Conservation (phyloP, 1,140 invertebrate genomes). For the Zophobas morio region DNA sequence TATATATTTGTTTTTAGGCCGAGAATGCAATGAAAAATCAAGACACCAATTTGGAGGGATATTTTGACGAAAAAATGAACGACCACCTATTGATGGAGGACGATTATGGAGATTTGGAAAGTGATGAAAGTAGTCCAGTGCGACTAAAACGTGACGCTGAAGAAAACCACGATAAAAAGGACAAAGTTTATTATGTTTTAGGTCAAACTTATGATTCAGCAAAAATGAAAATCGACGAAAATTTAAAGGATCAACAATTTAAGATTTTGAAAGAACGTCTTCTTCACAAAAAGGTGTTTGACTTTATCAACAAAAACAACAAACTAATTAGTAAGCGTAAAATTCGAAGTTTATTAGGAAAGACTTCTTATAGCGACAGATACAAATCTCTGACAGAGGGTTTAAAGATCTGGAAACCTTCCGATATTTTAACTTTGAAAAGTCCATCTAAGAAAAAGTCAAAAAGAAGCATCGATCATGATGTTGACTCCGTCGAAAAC, state of each 20-base stretch:
- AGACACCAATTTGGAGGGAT: not conserved
- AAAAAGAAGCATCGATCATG: constrained; percentile 19
- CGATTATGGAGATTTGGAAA: constrained; percentile 42
- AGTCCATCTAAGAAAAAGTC: constrained; percentile 24
- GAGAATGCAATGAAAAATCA: not conserved
- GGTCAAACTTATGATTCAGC: constrained; percentile 4
- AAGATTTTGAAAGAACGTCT: constrained; percentile 25
- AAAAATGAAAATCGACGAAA: constrained; percentile 20
- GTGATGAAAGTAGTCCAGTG: constrained; percentile 16
- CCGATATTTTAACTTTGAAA: constrained; percentile 50
- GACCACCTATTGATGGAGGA: constrained; percentile 20
- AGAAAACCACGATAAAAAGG: not conserved
- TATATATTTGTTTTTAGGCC: not conserved
- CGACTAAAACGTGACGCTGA: constrained; percentile 7
- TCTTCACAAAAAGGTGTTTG: not conserved
- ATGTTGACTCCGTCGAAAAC: constrained; percentile 51
- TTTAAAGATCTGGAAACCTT: constrained; percentile 53
- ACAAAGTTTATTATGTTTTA: not conserved
- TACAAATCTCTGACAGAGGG: constrained; percentile 48
- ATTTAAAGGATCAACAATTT: constrained; percentile 19
- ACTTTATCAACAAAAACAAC: constrained; percentile 8
- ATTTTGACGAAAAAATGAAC: not conserved
- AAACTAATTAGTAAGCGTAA: constrained; percentile 2
- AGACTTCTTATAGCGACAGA: not conserved
- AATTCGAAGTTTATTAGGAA: not conserved